Evolutionary conservation across 2,113 vertebrate genomes (phyloP).

Genomic region (Protobothrops mucrosquamatus): DNA sequence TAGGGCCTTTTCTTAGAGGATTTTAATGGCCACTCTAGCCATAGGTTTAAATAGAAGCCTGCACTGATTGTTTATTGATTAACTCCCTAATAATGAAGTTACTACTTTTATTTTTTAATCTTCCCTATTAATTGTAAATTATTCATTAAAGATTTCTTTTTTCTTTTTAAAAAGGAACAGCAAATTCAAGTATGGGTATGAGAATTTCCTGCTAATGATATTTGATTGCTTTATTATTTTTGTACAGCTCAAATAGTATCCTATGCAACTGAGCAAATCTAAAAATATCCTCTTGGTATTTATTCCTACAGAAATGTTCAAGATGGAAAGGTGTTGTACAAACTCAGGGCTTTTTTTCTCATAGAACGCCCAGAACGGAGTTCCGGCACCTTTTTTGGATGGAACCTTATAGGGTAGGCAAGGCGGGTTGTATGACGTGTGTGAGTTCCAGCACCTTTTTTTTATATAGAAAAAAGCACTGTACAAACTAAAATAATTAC

Average conservation of each 20-base stretch:
- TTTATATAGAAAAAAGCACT: not conserved
- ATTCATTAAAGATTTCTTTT: constrained; percentile 63
- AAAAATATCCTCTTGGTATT: constrained; percentile 5
- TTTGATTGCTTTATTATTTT: constrained; percentile 51
- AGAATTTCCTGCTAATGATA: constrained; percentile 54
- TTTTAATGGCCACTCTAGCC: constrained; percentile 65
- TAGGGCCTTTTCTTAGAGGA: not conserved
- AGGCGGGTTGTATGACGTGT: too few relatives aligned
- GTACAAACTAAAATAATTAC: not conserved
- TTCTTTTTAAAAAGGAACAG: constrained; percentile 25
- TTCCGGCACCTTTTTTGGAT: too few relatives aligned
- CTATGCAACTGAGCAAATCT: constrained; percentile 25
- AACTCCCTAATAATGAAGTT: constrained; percentile 81
- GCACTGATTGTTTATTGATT: constrained; percentile 75
- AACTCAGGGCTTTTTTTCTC: not conserved
- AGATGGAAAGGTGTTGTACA: not conserved
- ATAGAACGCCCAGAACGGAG: too few relatives aligned
- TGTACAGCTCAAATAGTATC: constrained; percentile 14
- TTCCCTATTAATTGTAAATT: constrained; percentile 67
- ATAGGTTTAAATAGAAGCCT: constrained; percentile 78
- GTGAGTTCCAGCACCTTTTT: too few relatives aligned
- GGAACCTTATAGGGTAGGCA: too few relatives aligned
- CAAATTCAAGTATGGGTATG: constrained; percentile 40
- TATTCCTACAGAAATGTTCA: constrained; percentile 31
- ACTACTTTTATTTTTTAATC: constrained; percentile 77